Percentiles rank a stretch among this genome's conserved stretches.
Conservation (phyloP, 2,888 invertebrate species). For the Hetaerina titia region DNA sequence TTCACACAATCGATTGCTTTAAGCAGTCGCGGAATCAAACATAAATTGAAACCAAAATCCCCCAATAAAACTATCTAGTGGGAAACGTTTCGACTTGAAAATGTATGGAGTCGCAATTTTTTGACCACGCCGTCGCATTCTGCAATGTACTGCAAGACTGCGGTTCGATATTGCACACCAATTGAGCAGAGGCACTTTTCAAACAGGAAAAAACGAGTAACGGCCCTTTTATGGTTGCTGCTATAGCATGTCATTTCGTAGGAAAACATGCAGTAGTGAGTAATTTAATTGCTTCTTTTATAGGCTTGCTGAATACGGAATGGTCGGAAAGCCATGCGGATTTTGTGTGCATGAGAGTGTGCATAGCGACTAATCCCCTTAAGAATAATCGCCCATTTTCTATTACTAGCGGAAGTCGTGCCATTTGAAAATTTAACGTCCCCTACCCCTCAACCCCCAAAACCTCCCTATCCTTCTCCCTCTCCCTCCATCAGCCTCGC, state of each 20-base stretch:
- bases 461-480: not conserved
- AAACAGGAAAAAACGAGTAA: not conserved
- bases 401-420: not conserved
- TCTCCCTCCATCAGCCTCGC: not conserved
- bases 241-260: not conserved
- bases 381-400: not conserved
- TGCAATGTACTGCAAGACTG: not conserved
- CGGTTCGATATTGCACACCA: not conserved
- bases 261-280: not conserved
- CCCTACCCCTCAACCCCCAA: not conserved
- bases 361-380: not conserved
- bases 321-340: not conserved
- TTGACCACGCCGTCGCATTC: not conserved
- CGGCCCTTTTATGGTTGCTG: not conserved
- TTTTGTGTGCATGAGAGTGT: not conserved
- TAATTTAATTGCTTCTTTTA: not conserved
- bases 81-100: no score
- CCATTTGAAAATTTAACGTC: not conserved
- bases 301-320: not conserved
- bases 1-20: no score
- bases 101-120: not conserved
- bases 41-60: no score
- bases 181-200: not conserved
- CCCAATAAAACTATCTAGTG: no score
- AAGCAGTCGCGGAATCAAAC: no score